phyloP scores from a whole-genome alignment of 2,888 invertebrate species.

The Dolichopus griseipennis region DNA sequence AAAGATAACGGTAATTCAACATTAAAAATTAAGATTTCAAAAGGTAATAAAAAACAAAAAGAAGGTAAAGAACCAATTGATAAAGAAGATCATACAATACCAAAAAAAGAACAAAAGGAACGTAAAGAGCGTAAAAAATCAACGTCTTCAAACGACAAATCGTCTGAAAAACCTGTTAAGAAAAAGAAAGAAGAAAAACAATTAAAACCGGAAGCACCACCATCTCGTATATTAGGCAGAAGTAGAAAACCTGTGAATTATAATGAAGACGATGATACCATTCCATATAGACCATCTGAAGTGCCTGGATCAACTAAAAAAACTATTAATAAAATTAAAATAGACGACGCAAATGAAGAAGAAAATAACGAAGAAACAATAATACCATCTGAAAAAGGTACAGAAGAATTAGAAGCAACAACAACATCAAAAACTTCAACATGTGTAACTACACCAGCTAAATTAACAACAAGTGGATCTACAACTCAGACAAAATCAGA shows the following conservation, averaged over 20 bases:
- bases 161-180: slow-evolving; percentile 35
- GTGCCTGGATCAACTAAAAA: slow-evolving; percentile 31
- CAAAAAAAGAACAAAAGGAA: slow-evolving; percentile 27
- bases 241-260: slow-evolving; percentile 57
- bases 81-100: not conserved
- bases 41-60: slow-evolving; percentile 31
- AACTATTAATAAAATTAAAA: slow-evolving; percentile 30
- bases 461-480: too few species aligned
- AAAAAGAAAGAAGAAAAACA: slow-evolving; percentile 40
- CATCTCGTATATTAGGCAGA: slow-evolving; percentile 39
- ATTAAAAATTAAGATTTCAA: slow-evolving; percentile 16
- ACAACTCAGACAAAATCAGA: slow-evolving; percentile 15
- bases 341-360: not conserved
- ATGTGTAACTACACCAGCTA: slow-evolving; percentile 10
- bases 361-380: slow-evolving; percentile 14
- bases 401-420: slow-evolving; percentile 18
- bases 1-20: slow-evolving; percentile 24
- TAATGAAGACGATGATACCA: slow-evolving; percentile 48
- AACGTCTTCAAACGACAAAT: slow-evolving; percentile 16
- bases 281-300: not conserved
- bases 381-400: slow-evolving; percentile 15
- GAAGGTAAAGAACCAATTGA: slow-evolving; percentile 27
- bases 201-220: slow-evolving; percentile 37
- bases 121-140: slow-evolving; percentile 39
- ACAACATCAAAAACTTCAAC: too few species aligned